Conservation (phyloP, 1,140 invertebrate genomes). For the Orius laevigatus region DNA sequence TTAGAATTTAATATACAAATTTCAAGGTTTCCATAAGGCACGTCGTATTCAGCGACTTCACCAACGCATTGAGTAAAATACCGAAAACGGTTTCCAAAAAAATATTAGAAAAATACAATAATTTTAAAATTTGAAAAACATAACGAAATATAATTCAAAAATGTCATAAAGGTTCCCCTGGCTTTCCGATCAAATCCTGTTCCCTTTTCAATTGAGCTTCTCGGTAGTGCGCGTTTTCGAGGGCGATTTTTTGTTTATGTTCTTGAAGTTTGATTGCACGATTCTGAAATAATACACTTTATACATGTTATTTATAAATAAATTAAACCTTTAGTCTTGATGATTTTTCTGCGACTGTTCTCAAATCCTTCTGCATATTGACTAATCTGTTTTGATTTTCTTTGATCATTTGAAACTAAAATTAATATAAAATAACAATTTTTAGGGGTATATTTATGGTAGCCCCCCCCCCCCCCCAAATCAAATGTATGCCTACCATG, state of each 20-base stretch:
- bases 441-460: too few relatives aligned
- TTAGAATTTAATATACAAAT: too few relatives aligned
- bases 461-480: too few relatives aligned
- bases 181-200: conserved; percentile 18
- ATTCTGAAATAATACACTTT: conserved; percentile 14
- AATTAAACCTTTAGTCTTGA: conserved; percentile 18
- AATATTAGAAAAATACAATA: too few relatives aligned
- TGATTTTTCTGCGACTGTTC: conserved; percentile 15
- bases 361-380: conserved; percentile 20
- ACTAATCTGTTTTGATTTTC: conserved; percentile 17
- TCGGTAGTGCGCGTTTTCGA: conserved; percentile 16
- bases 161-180: neutral
- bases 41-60: too few relatives aligned
- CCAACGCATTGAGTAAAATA: too few relatives aligned
- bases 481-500: conserved; percentile 9
- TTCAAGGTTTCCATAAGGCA: too few relatives aligned
- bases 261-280: conserved; percentile 20
- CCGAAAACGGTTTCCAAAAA: too few relatives aligned
- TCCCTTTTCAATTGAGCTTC: conserved; percentile 19
- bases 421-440: too few relatives aligned
- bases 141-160: too few relatives aligned
- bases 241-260: conserved; percentile 19
- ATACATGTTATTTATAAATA: neutral
- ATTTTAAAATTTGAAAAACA: too few relatives aligned
- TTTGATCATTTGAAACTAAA: conserved; percentile 17